Evolutionary conservation across 1,140 invertebrate species (phyloP), one percentile per base, ranked within the genome.

Genomic region (Ganaspis sp.): DNA sequence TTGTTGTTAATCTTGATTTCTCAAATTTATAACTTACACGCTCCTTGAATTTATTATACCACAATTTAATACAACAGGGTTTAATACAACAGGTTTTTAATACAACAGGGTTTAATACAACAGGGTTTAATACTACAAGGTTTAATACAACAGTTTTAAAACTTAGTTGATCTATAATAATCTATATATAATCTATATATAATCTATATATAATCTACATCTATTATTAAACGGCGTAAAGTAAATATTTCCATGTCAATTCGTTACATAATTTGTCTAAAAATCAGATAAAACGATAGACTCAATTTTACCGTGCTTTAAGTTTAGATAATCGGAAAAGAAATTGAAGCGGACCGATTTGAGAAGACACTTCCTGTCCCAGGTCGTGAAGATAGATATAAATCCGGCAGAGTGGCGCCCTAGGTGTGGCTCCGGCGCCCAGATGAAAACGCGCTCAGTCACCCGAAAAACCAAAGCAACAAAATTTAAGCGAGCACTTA

Each of bases 401-500:
- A 69, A n/a, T 78, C 77, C 84, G 86, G 83, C 87, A 78, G 19
- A 74, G 83, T 83, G 86, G 87, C 87, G 88, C 87, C 87, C 86
- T 78, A 85, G 87, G 86, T 87, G 86, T 87, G 84, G 84, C 78
- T 26, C 19, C 79, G 86, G 85, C 86, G 86, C 83, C 78, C 70
- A 12, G 69, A 70, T 81, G 82, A 83, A 80, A 83, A 84, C 71
- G 69, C 77, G 80, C 77, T 74, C 37, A 83, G 83, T 84, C 84
- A 83, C 73, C 58, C 26, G 71, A 75, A 76, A 69, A 29, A 71
- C 53, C 29, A 74, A 49, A 82, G 70, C 80, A 86, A 86, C 77
- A 81, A 86, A 85, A 86, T 70, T 83, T 86, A 86, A 87, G 82
- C 84, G 84, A 26, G 81, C 83, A 83, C 84, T 86, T 86, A 86